Conservation (phyloP, 2,797 vertebrate species). For the Prionace glauca region DNA sequence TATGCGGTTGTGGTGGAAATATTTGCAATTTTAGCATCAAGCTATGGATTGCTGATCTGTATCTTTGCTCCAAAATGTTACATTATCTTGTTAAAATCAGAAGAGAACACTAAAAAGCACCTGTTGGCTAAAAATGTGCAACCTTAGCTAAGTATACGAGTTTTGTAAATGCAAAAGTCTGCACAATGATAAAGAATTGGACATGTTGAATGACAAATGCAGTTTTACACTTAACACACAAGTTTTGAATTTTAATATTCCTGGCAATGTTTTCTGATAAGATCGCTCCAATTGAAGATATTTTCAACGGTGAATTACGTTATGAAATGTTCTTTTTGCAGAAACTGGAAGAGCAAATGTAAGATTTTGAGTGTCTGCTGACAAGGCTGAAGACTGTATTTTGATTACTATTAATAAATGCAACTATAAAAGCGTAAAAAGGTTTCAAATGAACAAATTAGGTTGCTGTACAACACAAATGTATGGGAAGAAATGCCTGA, state of each 20-base stretch:
- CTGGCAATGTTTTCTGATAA: not conserved
- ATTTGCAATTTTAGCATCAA: slow-evolving; percentile 23
- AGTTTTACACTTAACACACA: not conserved
- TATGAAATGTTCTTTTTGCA: not conserved
- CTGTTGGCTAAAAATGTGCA: not conserved
- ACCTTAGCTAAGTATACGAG: not conserved
- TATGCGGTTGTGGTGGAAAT: slow-evolving; percentile 35
- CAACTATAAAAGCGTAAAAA: not conserved
- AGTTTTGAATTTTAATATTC: not conserved
- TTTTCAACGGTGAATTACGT: not conserved
- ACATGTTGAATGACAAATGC: not conserved
- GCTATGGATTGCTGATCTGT: not conserved
- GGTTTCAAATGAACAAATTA: not conserved
- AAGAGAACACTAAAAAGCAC: not conserved
- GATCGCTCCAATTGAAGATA: not conserved
- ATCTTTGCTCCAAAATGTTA: not conserved
- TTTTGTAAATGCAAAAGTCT: not conserved
- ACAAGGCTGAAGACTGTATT: not conserved
- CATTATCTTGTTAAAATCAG: not conserved
- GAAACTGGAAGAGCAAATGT: not conserved
- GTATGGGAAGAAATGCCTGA: not conserved
- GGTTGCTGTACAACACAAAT: not conserved
- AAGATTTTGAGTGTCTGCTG: not conserved
- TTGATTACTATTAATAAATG: not conserved
- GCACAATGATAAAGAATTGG: too few species aligned